Percentiles rank a stretch among this genome's conserved stretches.
These are phyloP conservation scores for Lutra lutra DNA, from an alignment of 2,797 vertebrate species.

Conservation along the genomic window DNA sequence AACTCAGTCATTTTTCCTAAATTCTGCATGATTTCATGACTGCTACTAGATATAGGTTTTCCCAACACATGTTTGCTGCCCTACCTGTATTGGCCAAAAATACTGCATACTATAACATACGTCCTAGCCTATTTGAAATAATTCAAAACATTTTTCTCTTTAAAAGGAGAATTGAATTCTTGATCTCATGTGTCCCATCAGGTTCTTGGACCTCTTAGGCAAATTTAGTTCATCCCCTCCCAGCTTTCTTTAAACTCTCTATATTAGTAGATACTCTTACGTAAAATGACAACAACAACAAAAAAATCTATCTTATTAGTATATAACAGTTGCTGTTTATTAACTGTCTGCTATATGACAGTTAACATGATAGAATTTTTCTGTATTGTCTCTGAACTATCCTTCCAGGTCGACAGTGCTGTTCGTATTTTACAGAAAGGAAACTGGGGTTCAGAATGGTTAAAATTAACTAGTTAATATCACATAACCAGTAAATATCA, in stretches of 20 bases:
- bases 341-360: neutral
- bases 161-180: neutral
- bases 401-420: neutral
- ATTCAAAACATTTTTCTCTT: neutral
- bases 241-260: neutral
- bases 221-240: neutral
- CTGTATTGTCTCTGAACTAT: neutral
- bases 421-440: neutral
- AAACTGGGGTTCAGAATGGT: neutral
- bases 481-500: neutral
- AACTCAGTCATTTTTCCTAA: neutral
- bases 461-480: neutral
- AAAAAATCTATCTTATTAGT: neutral
- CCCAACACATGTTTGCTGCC: neutral
- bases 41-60: neutral
- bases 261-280: neutral
- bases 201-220: neutral
- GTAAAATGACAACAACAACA: neutral
- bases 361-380: neutral
- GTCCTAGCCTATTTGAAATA: neutral
- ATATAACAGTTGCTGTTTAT: neutral
- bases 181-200: neutral
- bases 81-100: neutral
- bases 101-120: neutral
- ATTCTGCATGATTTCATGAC: neutral